Conservation (phyloP, 2,797 vertebrate species). For the Sitta carolinensis region DNA sequence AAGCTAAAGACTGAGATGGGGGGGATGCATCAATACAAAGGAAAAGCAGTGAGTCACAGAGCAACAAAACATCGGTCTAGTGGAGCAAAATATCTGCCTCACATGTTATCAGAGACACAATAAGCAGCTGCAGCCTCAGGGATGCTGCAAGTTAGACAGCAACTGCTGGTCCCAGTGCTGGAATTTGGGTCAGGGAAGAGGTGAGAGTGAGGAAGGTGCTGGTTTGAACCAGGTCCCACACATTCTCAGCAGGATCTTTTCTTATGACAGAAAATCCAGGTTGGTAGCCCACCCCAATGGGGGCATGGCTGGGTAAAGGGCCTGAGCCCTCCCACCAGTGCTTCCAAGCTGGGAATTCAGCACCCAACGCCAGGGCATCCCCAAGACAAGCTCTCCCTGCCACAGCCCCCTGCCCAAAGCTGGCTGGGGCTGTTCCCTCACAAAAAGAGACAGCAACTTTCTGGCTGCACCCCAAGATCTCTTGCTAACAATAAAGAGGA, state of each 20-base stretch:
- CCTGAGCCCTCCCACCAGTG: neutral
- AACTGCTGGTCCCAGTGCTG: neutral
- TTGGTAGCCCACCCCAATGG: fast-evolving
- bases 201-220: neutral
- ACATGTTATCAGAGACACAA: neutral
- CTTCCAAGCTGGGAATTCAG: neutral
- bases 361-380: neutral
- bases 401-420: neutral
- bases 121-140: neutral
- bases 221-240: neutral
- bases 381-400: neutral
- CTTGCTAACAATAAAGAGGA: slow-evolving; percentile 59
- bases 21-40: neutral
- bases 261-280: neutral
- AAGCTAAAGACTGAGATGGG: neutral
- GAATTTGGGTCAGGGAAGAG: neutral
- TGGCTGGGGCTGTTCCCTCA: slow-evolving; percentile 1
- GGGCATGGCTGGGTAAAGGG: neutral
- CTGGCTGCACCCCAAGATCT: slow-evolving; percentile 57
- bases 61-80: neutral
- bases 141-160: neutral
- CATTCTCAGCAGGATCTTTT: neutral
- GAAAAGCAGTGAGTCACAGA: neutral
- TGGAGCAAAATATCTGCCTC: neutral
- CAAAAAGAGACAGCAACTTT: slow-evolving; percentile 6